Base-by-base conservation (phyloP, 2,888 invertebrate species). In the Conistra vaccinii region DNA sequence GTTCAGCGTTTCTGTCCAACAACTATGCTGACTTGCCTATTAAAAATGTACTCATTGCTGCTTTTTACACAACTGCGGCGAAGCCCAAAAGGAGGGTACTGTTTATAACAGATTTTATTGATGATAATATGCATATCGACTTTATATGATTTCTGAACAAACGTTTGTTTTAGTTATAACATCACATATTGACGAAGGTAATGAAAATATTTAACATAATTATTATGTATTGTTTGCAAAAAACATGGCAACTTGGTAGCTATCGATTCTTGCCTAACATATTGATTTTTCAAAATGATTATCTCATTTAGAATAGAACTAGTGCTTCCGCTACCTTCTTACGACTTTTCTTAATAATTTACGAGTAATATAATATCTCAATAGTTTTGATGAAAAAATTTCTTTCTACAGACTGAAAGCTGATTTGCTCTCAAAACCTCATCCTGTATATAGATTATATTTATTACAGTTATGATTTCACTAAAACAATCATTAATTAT, bases 401-500 rank as follows among this genome's bases (percentile, higher is more conserved):
- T 45, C 4, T 32, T n/a, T 23, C 29, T 60, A 26, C 14, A 5
- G 26, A 55, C 14, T 26, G 55, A n/a, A 12, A n/a, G 20, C 20
- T 58, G 45, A 23, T 14, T 35, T 35, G 20, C 10, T 63, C 10
- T 20, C 4, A 29, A 39, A 70, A 70, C 29, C 20, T 55, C 71
- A 32, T 14, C 53, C 67, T 68, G 68, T 71, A 20, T 5, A 32
- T 9, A n/a, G 3, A 42, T 32, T 45, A 14, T 14, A 42, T 3
- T 10, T 23, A 48, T n/a, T 39, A 29, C 32, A 58, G 23, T 35
- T 48, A 39, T 35, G 7, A 58, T 57, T 26, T 26, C 14, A 72
- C 6, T 58, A 58, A 70, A 73, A 71, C 39, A 48, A 39, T 48
- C 0, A 29, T 7, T 58, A 7, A 70, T 48, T 48, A 39, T 29